Evolutionary conservation across 1,140 invertebrate genomes (phyloP).

Genomic region (Argopecten irradians): DNA sequence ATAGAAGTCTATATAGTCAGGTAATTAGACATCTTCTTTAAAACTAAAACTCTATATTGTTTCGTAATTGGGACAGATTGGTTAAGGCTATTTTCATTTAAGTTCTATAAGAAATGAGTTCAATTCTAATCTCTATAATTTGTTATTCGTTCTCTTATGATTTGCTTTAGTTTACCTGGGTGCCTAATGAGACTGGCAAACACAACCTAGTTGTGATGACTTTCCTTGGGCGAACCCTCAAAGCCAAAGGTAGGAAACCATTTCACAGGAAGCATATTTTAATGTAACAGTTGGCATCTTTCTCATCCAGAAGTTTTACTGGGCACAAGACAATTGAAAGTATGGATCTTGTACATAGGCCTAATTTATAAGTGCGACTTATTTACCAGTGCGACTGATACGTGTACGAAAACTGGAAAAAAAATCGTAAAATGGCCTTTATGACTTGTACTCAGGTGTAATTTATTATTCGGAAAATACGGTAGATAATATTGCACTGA

Average conservation of each 20-base stretch:
- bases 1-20: background rate
- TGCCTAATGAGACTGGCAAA: slow-evolving; percentile 73
- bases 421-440: too few relatives aligned
- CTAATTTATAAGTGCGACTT: too few relatives aligned
- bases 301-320: background rate
- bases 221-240: slow-evolving; percentile 67
- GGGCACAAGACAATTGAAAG: background rate
- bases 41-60: background rate
- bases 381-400: too few relatives aligned
- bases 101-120: too few relatives aligned
- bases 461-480: background rate
- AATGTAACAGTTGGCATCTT: background rate
- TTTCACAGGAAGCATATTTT: background rate
- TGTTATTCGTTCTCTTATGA: background rate
- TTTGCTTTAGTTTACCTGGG: slow-evolving; percentile 69
- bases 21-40: background rate
- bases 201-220: slow-evolving; percentile 68
- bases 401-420: too few relatives aligned
- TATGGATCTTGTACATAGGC: too few relatives aligned
- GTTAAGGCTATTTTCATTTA: background rate
- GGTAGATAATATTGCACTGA: background rate
- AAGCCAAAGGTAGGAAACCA: slow-evolving; percentile 66
- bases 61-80: background rate
- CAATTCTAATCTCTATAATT: too few relatives aligned
- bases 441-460: too few relatives aligned